phyloP scores from a whole-genome alignment of 2,888 invertebrate genomes.

The Serripes groenlandicus region DNA sequence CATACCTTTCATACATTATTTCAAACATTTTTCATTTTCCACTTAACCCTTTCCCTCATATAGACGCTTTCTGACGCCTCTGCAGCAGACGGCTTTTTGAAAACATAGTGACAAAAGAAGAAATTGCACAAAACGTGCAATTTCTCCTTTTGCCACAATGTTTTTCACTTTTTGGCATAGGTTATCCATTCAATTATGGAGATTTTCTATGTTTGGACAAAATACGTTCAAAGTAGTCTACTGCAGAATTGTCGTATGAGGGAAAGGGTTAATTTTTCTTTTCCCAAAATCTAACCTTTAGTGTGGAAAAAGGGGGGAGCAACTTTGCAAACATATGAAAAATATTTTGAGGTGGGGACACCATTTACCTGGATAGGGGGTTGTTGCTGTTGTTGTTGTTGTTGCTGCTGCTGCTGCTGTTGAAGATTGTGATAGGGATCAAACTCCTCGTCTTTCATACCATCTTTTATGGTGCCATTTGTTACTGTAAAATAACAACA shows the following conservation, averaged over 20 bases:
- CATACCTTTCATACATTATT: too few species aligned
- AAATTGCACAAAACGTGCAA: background rate
- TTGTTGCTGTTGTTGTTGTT: too few species aligned
- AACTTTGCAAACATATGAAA: too few species aligned
- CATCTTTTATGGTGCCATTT: conserved; percentile 82
- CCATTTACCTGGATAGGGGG: conserved; percentile 59
- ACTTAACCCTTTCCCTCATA: background rate
- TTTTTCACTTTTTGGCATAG: too few species aligned
- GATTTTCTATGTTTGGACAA: too few species aligned
- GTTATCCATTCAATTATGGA: too few species aligned
- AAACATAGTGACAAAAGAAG: background rate
- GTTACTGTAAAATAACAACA: conserved; percentile 82
- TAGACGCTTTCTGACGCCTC: background rate
- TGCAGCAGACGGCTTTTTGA: background rate
- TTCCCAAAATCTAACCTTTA: background rate
- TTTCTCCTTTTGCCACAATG: background rate
- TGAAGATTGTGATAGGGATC: conserved; percentile 88
- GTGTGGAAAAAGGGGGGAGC: too few species aligned
- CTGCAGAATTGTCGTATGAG: too few species aligned
- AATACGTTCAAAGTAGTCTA: too few species aligned
- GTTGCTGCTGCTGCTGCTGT: conserved; percentile 88
- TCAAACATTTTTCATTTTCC: too few species aligned
- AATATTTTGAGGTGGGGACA: too few species aligned
- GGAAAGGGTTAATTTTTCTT: too few species aligned
- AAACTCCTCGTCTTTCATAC: conserved; percentile 83